Conservation (phyloP, 2,797 vertebrate genomes). For the Heliangelus exortis region DNA sequence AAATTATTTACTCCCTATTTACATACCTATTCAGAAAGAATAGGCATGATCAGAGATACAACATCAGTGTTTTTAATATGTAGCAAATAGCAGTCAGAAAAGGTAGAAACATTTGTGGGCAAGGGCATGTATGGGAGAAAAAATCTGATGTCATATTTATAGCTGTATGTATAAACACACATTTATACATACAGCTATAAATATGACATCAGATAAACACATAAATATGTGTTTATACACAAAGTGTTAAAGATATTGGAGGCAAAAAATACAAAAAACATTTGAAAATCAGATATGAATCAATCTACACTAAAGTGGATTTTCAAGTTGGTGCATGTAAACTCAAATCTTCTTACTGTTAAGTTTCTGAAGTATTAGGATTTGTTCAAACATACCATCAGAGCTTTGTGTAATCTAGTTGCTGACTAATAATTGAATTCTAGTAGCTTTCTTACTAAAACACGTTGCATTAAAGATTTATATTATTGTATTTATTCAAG, state of each 20-base stretch:
- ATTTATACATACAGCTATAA: no score
- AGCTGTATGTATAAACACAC: no score
- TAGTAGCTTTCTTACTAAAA: background rate
- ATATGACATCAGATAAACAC: no score
- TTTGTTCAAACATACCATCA: background rate
- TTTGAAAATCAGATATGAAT: background rate
- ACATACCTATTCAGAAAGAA: background rate
- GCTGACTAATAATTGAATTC: background rate
- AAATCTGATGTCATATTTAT: background rate
- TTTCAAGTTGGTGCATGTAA: background rate
- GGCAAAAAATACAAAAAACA: no score
- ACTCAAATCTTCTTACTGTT: background rate
- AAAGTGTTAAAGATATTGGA: no score
- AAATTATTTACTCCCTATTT: background rate
- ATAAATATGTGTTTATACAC: no score
- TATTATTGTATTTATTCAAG: background rate
- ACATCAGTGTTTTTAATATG: background rate
- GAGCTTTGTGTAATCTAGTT: background rate
- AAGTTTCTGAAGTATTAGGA: background rate
- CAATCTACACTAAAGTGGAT: background rate
- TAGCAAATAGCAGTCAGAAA: background rate
- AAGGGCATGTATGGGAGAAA: background rate
- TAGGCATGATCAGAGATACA: background rate
- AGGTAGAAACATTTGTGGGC: background rate
- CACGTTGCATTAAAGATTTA: background rate